Conservation (phyloP, 2,113 vertebrate species). For the Actinemys pallida region DNA sequence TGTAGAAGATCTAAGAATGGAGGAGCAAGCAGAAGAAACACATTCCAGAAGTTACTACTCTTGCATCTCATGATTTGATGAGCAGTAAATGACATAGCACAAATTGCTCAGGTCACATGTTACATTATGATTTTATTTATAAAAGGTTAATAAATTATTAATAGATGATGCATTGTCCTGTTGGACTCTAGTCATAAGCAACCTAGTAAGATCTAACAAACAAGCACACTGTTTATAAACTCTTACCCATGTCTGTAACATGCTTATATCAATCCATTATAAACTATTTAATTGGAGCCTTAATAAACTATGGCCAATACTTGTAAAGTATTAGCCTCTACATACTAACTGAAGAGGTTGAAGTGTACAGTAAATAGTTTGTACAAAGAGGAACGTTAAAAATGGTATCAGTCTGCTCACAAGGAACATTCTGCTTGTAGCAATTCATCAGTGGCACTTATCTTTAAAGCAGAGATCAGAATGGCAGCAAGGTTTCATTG, state of each 20-base stretch:
- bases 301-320: neutral
- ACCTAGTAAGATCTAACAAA: neutral
- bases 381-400: neutral
- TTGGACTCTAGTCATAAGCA: neutral
- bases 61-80: neutral
- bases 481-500: neutral
- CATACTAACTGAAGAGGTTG: neutral
- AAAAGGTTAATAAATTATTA: slow-evolving; percentile 55
- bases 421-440: neutral
- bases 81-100: slow-evolving; percentile 30
- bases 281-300: neutral
- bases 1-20: neutral
- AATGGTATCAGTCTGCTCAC: neutral
- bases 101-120: slow-evolving; percentile 60
- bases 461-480: neutral
- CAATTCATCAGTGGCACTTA: neutral
- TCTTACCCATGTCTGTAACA: neutral
- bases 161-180: neutral
- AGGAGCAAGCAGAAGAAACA: neutral
- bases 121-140: slow-evolving; percentile 35
- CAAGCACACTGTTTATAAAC: neutral
- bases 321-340: neutral
- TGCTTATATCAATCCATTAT: neutral
- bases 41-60: neutral
- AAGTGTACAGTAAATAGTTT: neutral